These are phyloP conservation scores for Cyclargus thomasi DNA, from an alignment of 1,140 invertebrate genomes.

Conservation along the genomic window DNA sequence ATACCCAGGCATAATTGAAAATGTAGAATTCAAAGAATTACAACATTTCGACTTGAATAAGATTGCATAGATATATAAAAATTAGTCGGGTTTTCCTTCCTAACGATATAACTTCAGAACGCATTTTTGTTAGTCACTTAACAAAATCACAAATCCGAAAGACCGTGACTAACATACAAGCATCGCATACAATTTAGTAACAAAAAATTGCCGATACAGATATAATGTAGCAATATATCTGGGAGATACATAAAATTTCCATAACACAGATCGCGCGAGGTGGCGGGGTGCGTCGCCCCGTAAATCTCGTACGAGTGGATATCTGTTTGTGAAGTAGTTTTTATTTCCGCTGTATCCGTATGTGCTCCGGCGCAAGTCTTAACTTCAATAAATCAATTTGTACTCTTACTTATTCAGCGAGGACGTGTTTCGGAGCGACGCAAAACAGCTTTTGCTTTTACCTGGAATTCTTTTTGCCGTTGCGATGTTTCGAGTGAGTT, in stretches of 20 bases:
- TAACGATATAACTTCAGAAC: too few relatives aligned
- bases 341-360: constrained; percentile 72
- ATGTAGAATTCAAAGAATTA: too few relatives aligned
- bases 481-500: neutral
- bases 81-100: too few relatives aligned
- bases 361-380: constrained; percentile 68
- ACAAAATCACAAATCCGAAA: too few relatives aligned
- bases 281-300: constrained; percentile 67
- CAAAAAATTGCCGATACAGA: constrained; percentile 9
- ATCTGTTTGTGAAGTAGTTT: constrained; percentile 73
- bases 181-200: neutral
- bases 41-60: too few relatives aligned
- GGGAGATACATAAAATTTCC: constrained; percentile 58
- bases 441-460: constrained; percentile 4
- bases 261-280: constrained; percentile 66
- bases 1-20: too few relatives aligned
- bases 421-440: constrained; percentile 32
- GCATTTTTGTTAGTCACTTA: too few relatives aligned
- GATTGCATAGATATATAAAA: too few relatives aligned
- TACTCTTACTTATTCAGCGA: constrained; percentile 62
- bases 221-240: constrained; percentile 23
- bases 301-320: constrained; percentile 73
- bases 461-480: neutral
- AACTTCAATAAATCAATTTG: constrained; percentile 75
- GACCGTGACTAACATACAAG: too few relatives aligned